Percentiles rank a stretch among this genome's conserved stretches.
Conservation (phyloP, 2,888 invertebrate genomes). For the Lasioglossum villosulum region DNA sequence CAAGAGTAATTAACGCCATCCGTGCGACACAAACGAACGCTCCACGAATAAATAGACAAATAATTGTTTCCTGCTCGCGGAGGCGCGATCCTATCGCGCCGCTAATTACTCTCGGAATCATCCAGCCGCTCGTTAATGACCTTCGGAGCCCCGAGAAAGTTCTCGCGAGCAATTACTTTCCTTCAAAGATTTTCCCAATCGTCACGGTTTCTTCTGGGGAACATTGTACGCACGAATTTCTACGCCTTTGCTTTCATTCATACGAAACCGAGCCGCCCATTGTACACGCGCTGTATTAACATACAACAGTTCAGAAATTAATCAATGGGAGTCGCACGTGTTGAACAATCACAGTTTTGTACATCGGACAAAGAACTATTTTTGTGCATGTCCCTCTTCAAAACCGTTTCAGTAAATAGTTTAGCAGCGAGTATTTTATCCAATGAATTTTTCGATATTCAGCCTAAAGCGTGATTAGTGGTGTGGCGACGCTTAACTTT, state of each 20-base stretch:
- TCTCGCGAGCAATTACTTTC: slow-evolving; percentile 79
- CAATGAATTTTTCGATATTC: too few species aligned
- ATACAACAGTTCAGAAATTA: neutral
- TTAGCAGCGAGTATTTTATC: too few species aligned
- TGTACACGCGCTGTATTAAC: neutral
- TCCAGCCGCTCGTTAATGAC: slow-evolving; percentile 79
- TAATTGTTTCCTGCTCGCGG: slow-evolving; percentile 54
- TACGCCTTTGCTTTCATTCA: slow-evolving; percentile 64
- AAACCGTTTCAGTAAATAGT: too few species aligned
- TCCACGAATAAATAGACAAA: slow-evolving; percentile 38
- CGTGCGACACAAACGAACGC: slow-evolving; percentile 42
- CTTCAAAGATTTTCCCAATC: slow-evolving; percentile 71
- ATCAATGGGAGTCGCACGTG: neutral
- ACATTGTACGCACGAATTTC: slow-evolving; percentile 30
- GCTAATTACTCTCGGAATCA: slow-evolving; percentile 66
- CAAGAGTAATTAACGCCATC: slow-evolving; percentile 38
- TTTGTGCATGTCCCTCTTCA: too few species aligned
- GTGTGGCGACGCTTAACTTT: too few species aligned
- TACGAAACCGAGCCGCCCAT: neutral
- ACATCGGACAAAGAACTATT: too few species aligned
- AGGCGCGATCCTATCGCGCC: slow-evolving; percentile 58
- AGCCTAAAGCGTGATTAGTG: too few species aligned
- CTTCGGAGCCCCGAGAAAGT: slow-evolving; percentile 80
- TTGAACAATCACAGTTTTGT: neutral
- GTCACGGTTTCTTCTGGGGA: slow-evolving; percentile 54